Base-by-base conservation (phyloP, 2,797 vertebrate species). In the Nyctalus aviator region DNA sequence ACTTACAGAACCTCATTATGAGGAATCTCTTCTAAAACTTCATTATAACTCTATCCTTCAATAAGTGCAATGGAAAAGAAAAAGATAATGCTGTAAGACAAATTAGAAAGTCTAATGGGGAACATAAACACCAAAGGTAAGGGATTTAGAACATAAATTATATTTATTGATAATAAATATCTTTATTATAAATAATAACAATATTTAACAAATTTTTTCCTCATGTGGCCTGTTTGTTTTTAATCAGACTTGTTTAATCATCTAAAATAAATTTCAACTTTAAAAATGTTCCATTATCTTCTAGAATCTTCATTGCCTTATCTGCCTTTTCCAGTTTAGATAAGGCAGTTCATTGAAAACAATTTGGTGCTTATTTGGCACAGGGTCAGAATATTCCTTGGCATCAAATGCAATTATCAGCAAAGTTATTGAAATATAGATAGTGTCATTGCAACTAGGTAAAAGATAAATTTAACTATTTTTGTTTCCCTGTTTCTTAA, bases 251-350 rank as follows among this genome's bases (percentile, higher is more conserved):
- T 50, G 4, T 41, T 79, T 81, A 91, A 75, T 53, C 68, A 73
- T 62, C 68, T 85, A 62, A 84, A 62, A 48, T 76, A 71, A 85
- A 81, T 41, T 75, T 89, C 44, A 46, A 15, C 9, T 89, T 50
- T 62, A 84, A 89, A 84, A 91, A 76, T 69, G 4, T 75, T 91
- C 5, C 6, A 6, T 89, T 86, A 23, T 86, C 81, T 75, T 89
- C 59, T 44, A 46, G 9, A 41, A 71, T 35, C 12, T 71, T 64
- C 64, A 75, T 75, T 21, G 41, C 84, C 83, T 84, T 62, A 79
- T 79, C 44, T 88, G 23, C 2, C 59, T 68, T 78, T 85, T 55
- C 37, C 84, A 41, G 48, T 77, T 92, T 35, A 8, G 15, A 44
- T 77, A 92, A 77, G 18, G 27, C 6, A 77, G 30, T 77, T 25